Base-by-base conservation (phyloP, 2,888 invertebrate genomes). In the Octodonta nipae region DNA sequence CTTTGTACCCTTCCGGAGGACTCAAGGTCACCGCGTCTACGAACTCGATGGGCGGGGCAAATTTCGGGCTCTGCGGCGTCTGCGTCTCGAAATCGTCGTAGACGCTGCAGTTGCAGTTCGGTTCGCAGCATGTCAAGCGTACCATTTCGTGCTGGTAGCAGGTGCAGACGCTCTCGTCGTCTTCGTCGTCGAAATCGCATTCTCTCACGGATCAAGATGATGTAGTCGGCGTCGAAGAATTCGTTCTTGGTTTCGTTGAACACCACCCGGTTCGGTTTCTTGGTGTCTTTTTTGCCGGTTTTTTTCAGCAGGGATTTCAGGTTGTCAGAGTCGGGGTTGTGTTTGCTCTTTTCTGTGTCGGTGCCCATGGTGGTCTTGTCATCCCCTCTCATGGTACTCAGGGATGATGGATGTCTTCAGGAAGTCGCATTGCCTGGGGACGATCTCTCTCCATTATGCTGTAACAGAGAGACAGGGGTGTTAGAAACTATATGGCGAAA, bases 1-100 rank as follows among this genome's bases (percentile, higher is more conserved):
- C 88, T 62, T 88, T 88, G 65, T 88, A 88, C 6, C 87, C 88
- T 56, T 88, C 88, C 7, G 88, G 88, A 13, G 88, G 88, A 56
- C 86, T 87, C 36, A 88, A 70, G 3, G 88, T 87, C 25, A 86
- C 84, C 40, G 81, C 75, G 57, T 83, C 83, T 37, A 78, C 75
- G 56, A 75, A 75, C 60, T 82, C 82, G 52, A 75, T 68, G 22
- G 75, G 74, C 17, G 75, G 74, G 40, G 73, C 73, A 60, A 74
- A 80, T 53, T 71, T 70, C 28, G 70, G 69, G 46, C 69, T 70
- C 27, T 46, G 46, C 10, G 60, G 60, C 14, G 57, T 43, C 34
- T 46, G 50, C 20, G 10, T 33, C 13, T 30, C 30, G 20, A 30
- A 17, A 5, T 42, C 42, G 15, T 35, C 41, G 29, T 44, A 52